Evolutionary conservation across 1,140 invertebrate genomes (phyloP), one percentile per base, ranked within the genome.

Genomic region (Cydia fagiglandana): DNA sequence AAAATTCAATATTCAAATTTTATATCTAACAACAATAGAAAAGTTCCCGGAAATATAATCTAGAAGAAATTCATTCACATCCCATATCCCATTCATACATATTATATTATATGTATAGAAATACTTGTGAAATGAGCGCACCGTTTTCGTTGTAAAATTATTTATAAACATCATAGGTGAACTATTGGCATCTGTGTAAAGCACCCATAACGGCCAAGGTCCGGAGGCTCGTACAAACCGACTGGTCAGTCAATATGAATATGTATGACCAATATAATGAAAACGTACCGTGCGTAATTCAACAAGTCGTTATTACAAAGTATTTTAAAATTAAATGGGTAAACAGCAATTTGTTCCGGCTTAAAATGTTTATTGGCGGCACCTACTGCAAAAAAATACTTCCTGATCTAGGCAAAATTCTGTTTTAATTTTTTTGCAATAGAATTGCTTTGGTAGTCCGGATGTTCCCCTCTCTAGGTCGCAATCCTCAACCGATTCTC

Each of bases 231-330:
- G 24, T 13, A 68, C 64, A 38, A 70, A 70, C 66, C 20, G 24
- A 70, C 66, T 17, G 66, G 66, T 38, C 66, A 70, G 66, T 45
- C 28, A 17, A 70, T 70, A 70, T 70, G 66, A 70, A 70, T 70
- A 66, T 70, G 66, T 70, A 70, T 61, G 56, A 61, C 56, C 24
- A 20, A 61, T 24, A 12, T 0, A 1, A 41, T 17, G 15, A 70
- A 38, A 10, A 38, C 12, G n/a, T 41, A 38, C 66, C 34, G 17
- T 41, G 30, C n/a, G 34, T 38, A 38, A 45, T 68, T 38, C 9
- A 2, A 68, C 64, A 70, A 70, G 34, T 70, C 34, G 9, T 38
- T 38, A 41, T 38, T 38, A 41, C 15, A 41, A 41, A 38, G 38
- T 28, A 34, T 34, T 68, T 45, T 15, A 45, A 38, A 17, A n/a